Evolutionary conservation across 2,888 invertebrate species (phyloP).

Genomic region (Trichogramma dendrolimi): DNA sequence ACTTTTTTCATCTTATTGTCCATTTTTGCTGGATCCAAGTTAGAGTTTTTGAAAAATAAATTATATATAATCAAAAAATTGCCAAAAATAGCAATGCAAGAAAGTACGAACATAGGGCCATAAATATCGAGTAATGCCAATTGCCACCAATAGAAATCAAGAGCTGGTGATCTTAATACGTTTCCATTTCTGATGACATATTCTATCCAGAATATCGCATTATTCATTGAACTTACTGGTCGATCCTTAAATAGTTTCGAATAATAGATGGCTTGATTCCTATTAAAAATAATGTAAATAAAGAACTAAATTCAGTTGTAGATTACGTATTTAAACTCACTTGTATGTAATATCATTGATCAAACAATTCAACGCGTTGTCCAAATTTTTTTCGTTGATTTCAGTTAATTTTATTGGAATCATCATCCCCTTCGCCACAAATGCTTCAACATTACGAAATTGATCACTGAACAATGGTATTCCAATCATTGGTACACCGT

Average conservation of each 20-base stretch:
- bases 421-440: slow-evolving; percentile 36
- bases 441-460: slow-evolving; percentile 37
- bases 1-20: neutral
- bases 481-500: slow-evolving; percentile 45
- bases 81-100: neutral
- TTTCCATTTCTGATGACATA: slow-evolving; percentile 41
- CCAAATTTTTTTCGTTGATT: slow-evolving; percentile 37
- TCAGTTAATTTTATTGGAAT: slow-evolving; percentile 33
- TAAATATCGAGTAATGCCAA: slow-evolving; percentile 37
- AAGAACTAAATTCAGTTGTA: neutral
- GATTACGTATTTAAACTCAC: slow-evolving; percentile 28
- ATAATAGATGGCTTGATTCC: slow-evolving; percentile 14
- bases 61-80: neutral
- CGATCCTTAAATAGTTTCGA: slow-evolving; percentile 38
- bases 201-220: slow-evolving; percentile 40
- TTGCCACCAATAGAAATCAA: slow-evolving; percentile 39
- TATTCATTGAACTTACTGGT: slow-evolving; percentile 36
- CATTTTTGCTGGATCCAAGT: neutral
- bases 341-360: slow-evolving; percentile 39
- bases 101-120: slow-evolving; percentile 20
- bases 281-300: slow-evolving; percentile 20
- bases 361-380: slow-evolving; percentile 36
- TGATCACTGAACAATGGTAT: slow-evolving; percentile 47
- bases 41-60: neutral
- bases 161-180: slow-evolving; percentile 35